phyloP scores from a whole-genome alignment of 1,140 invertebrate genomes.

The Cotesia chilonis region DNA sequence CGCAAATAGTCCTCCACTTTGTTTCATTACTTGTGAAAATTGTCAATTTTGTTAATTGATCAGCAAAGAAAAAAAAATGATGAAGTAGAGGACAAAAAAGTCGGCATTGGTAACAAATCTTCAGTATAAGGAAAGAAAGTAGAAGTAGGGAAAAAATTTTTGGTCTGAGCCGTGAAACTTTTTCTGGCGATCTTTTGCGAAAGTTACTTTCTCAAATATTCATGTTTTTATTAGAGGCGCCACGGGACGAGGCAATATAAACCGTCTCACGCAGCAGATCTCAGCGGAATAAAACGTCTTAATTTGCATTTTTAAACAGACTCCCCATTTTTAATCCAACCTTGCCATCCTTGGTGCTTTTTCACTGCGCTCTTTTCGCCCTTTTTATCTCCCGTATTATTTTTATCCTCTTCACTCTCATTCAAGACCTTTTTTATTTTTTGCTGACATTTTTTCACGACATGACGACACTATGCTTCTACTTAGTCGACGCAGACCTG shows the following conservation, averaged over 20 bases:
- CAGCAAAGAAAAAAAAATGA: too few species aligned
- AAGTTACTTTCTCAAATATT: conserved; percentile 37
- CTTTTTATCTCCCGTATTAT: conserved; percentile 35
- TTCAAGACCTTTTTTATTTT: conserved; percentile 16
- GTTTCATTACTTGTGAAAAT: too few species aligned
- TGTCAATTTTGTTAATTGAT: too few species aligned
- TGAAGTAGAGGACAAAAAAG: too few species aligned
- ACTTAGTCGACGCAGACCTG: conserved; percentile 9
- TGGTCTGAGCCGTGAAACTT: background rate
- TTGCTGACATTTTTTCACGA: conserved; percentile 5
- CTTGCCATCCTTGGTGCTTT: conserved; percentile 1
- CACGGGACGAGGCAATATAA: conserved; percentile 24
- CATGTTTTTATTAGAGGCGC: conserved; percentile 39
- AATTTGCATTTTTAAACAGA: conserved; percentile 54
- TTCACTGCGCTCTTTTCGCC: conserved; percentile 28
- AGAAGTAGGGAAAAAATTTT: background rate
- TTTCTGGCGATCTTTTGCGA: background rate
- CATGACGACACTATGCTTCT: conserved; percentile 19
- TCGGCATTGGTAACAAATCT: too few species aligned
- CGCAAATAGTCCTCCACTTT: too few species aligned
- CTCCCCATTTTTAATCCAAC: conserved; percentile 40
- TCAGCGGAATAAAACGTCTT: conserved; percentile 50
- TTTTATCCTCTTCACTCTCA: conserved; percentile 25
- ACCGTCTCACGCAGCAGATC: conserved; percentile 41
- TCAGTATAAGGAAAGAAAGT: background rate